Base-by-base conservation (phyloP, 1,140 invertebrate species). In the Maniola jurtina region DNA sequence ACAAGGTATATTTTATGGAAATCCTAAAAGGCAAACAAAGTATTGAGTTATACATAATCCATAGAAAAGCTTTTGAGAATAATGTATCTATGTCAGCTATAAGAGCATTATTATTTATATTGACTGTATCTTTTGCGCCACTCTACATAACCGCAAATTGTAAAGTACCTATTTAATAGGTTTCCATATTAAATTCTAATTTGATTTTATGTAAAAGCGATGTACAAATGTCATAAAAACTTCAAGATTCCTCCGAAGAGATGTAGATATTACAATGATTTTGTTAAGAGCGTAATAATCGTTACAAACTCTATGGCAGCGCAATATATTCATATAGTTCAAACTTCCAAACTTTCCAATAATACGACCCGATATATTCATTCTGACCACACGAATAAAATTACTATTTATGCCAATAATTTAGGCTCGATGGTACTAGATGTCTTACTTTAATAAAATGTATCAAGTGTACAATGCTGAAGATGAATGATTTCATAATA, bases 351-450 rank as follows among this genome's bases (percentile, higher is more conserved):
- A 56, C 50, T 16, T 38, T 68, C 70, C 70, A 68, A 72, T 68
- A 69, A 68, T 72, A 72, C 61, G 67, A 65, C 61, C 66, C 66
- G 70, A 60, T 40, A 67, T 50, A 64, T 67, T 64, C 47, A 61
- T 45, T 64, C 57, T 45, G 34, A 59, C 63, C 54, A 56, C 68
- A 59, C 56, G 60, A 69, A 72, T 61, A 59, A 68, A 71, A 64
- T 61, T 61, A 71, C 40, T 63, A 25, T 25, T 25, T 25, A 55
- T 67, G 33, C 8, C 8, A 14, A 55, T 34, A 55, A 55, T 55
- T 55, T 34, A 15, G 48, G 48, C 16, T 25, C 11, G 10, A 64
- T 59, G 36, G 42, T 58, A n/a, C 25, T 16, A 50, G 48, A 50
- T 58, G 14, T 59, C 33, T 52, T 45, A 64, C 42, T 25, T 70